These are phyloP conservation scores for Strix uralensis DNA, from an alignment of 2,113 vertebrate genomes.

Conservation along the genomic window DNA sequence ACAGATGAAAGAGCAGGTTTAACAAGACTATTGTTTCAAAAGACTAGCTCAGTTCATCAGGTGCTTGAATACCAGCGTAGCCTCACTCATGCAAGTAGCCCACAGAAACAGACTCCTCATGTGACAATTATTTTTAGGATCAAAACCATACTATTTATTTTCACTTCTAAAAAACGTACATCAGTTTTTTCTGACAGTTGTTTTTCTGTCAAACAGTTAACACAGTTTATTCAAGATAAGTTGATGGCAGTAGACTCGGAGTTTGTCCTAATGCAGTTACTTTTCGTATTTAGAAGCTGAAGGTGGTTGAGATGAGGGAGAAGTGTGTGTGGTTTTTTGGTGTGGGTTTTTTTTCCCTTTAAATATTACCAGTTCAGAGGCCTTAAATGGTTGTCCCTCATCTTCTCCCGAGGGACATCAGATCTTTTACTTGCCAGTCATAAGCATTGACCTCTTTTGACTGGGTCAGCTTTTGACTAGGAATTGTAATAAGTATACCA, in stretches of 20 bases:
- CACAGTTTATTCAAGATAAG: conserved; percentile 14
- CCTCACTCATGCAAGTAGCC: background rate
- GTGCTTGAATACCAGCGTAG: background rate
- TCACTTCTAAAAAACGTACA: background rate
- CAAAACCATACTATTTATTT: background rate
- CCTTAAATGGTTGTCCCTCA: background rate
- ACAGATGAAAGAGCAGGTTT: background rate
- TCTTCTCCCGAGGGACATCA: background rate
- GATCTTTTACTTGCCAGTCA: background rate
- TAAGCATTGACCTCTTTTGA: background rate
- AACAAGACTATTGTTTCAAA: background rate
- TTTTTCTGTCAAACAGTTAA: conserved; percentile 5
- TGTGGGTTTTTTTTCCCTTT: background rate
- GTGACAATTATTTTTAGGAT: background rate
- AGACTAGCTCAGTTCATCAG: background rate
- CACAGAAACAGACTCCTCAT: background rate
- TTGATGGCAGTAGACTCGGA: background rate
- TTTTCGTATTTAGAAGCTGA: conserved; percentile 9
- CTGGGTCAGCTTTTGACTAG: background rate
- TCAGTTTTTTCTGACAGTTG: background rate
- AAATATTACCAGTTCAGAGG: background rate
- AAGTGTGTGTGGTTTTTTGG: background rate
- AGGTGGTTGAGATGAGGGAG: background rate
- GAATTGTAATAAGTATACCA: background rate
- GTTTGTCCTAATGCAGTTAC: background rate